Conservation (phyloP, 2,797 vertebrate species). For the Sebastes hubbsi region DNA sequence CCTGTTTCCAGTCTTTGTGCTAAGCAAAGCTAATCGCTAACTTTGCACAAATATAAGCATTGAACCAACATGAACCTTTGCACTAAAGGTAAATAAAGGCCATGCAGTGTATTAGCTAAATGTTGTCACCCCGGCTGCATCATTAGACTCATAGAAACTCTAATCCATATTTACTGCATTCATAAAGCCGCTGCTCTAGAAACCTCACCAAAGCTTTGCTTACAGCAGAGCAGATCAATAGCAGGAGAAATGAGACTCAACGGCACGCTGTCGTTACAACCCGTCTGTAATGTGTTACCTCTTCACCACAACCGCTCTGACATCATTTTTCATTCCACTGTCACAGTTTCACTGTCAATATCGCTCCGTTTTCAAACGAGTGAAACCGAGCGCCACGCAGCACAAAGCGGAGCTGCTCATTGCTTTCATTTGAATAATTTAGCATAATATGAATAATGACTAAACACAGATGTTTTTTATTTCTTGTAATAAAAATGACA, state of each 20-base stretch:
- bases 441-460: constrained; percentile 63
- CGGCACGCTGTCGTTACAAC: not conserved
- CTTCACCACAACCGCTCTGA: constrained; percentile 9
- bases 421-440: constrained; percentile 71
- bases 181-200: not conserved
- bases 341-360: constrained; percentile 16
- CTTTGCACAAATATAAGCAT: not conserved
- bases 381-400: not conserved
- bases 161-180: constrained; percentile 52
- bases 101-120: constrained; percentile 14
- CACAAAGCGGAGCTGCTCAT: constrained; percentile 19
- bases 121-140: not conserved
- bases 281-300: not conserved
- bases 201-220: constrained; percentile 24
- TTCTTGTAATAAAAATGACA: constrained; percentile 59
- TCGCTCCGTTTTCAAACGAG: constrained; percentile 11
- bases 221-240: constrained; percentile 51
- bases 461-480: constrained; percentile 49
- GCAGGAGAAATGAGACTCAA: not conserved
- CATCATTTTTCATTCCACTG: constrained; percentile 19
- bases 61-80: not conserved
- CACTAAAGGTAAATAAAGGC: not conserved
- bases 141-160: constrained; percentile 9
- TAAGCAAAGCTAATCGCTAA: not conserved
- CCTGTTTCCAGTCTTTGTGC: not conserved